A percentile compares a stretch with the other conserved stretches of the same genome.
phyloP scores from a whole-genome alignment of 2,888 invertebrate genomes.

The Metalampra italica region DNA sequence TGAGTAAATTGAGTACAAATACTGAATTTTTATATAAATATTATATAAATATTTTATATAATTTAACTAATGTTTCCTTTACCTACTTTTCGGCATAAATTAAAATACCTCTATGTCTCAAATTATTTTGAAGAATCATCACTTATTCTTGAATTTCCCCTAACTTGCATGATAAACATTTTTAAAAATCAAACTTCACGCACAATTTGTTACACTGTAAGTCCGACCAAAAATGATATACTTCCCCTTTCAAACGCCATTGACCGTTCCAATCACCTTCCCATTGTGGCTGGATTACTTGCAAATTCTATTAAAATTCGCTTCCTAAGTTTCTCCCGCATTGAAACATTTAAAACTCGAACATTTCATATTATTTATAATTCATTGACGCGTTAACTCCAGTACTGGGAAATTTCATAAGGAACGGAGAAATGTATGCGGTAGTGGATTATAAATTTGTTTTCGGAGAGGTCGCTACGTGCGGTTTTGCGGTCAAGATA shows the following conservation, averaged over 20 bases:
- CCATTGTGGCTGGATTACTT: conserved; percentile 65
- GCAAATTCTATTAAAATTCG: conserved; percentile 50
- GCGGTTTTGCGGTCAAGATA: conserved; percentile 50
- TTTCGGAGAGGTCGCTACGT: conserved; percentile 9
- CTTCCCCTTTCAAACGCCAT: conserved; percentile 25
- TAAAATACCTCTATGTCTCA: no score
- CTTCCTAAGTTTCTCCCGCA: conserved; percentile 15
- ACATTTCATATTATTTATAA: conserved; percentile 19
- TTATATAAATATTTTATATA: no score
- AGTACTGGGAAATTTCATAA: conserved; percentile 11
- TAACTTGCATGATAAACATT: conserved; percentile 27
- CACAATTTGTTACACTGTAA: conserved; percentile 48
- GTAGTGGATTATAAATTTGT: conserved; percentile 11
- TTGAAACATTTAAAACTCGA: conserved; percentile 12
- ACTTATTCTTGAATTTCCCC: no score
- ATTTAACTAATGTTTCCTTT: no score
- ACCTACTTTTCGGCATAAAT: no score
- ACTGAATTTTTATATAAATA: no score
- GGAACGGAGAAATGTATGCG: conserved; percentile 10
- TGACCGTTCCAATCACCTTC: conserved; percentile 48
- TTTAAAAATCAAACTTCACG: conserved; percentile 23
- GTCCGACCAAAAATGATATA: conserved; percentile 25
- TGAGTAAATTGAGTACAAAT: no score
- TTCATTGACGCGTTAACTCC: conserved; percentile 24
- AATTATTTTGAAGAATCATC: no score